phyloP scores from a whole-genome alignment of 1,140 invertebrate species.

The Drosophila nebulosa region DNA sequence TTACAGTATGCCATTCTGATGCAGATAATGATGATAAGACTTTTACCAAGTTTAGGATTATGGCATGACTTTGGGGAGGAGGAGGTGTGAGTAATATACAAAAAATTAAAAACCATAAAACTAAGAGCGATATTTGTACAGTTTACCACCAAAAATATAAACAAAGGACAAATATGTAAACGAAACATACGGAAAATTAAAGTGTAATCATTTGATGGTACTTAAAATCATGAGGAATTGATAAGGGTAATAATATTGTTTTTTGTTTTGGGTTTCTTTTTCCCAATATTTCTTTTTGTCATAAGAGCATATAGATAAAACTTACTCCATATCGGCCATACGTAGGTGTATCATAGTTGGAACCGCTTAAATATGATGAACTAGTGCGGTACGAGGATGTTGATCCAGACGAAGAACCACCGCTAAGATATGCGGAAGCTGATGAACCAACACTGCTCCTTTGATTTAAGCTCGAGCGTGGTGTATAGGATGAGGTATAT shows the following conservation, averaged over 20 bases:
- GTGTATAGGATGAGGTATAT: slow-evolving; percentile 46
- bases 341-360: slow-evolving; percentile 74
- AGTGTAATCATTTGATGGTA: slow-evolving; percentile 2
- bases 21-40: neutral
- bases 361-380: slow-evolving; percentile 58
- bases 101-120: neutral
- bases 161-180: neutral
- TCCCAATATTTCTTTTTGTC: neutral
- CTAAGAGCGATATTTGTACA: neutral
- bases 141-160: slow-evolving; percentile 6
- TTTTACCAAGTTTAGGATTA: neutral
- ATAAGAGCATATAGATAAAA: slow-evolving; percentile 26
- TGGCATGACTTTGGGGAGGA: neutral
- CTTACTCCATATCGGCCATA: slow-evolving; percentile 79
- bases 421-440: slow-evolving; percentile 54
- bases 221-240: neutral
- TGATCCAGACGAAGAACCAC: slow-evolving; percentile 35
- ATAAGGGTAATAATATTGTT: neutral
- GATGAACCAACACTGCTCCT: slow-evolving; percentile 55
- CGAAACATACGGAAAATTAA: neutral
- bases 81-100: neutral
- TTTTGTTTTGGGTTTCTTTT: neutral
- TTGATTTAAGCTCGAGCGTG: slow-evolving; percentile 40
- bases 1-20: neutral
- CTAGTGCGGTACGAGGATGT: slow-evolving; percentile 61